Base-by-base conservation (phyloP, 2,888 invertebrate species). In the Metopia argyrocephala region DNA sequence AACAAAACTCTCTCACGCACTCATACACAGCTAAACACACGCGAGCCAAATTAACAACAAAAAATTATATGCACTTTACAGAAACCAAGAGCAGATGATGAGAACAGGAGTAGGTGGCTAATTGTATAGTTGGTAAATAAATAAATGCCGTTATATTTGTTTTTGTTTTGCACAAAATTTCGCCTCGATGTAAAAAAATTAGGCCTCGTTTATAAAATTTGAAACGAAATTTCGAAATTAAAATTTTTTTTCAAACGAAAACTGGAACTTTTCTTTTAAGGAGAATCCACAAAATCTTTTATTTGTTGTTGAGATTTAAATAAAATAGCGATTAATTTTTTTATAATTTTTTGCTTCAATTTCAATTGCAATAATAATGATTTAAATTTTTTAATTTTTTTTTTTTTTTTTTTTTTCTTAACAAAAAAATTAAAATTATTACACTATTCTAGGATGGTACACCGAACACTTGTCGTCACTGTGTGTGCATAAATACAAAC, bases 391-490 rank as follows among this genome's bases (percentile, higher is more conserved):
- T n/a, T 15, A 38, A 38, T 38, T 38, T 12, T 12, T 15, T 45
- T 54, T 38, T 27, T 46, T 28, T 18, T 28, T 52, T 66, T 48
- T 12, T 15, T 18, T 66, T 27, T 9, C 15, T 6, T 64, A 46
- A 18, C 48, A 65, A 59, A 66, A 65, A 23, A 48, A 48, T n/a
- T 56, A 65, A 28, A 59, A 45, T 46, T 45, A 68, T 82, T 82
- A 76, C 68, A 79, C 78, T 79, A 79, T 76, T 79, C 68, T 82
- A 82, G 71, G 76, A 73, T 75, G 57, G 71, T 76, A 75, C 70
- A 75, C 59, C 74, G 66, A 75, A 82, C 66, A 79, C 66, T 79
- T 79, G 78, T 82, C 82, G 79, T 69, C 75, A 75, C 76, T 64
- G 64, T 64, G 70, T 65, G 64, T 70, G 31, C 21, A 76, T 54